Percentiles rank a stretch among this genome's conserved stretches.
phyloP scores from a whole-genome alignment of 2,797 vertebrate species.

The Gorsachius magnificus region DNA sequence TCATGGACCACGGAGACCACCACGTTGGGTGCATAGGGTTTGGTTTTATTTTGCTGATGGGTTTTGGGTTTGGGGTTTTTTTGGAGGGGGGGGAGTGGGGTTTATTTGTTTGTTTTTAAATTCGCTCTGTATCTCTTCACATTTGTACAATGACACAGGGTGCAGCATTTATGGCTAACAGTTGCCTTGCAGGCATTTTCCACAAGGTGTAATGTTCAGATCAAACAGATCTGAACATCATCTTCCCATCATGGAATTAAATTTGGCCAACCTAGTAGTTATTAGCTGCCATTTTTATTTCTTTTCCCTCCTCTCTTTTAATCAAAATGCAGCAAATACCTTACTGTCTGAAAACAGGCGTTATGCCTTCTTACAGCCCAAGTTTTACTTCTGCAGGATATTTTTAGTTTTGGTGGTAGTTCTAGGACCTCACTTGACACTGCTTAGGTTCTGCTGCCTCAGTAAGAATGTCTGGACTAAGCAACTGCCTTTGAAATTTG shows the following conservation, averaged over 20 bases:
- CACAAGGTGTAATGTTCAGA: not conserved
- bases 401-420: not conserved
- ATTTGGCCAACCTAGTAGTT: not conserved
- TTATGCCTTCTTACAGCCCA: not conserved
- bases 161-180: not conserved
- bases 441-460: not conserved
- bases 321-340: not conserved
- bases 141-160: not conserved
- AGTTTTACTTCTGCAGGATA: not conserved
- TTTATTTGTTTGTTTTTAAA: not conserved
- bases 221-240: not conserved
- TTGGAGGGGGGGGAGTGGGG: rapidly evolving
- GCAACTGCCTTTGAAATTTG: not conserved
- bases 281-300: not conserved
- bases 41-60: not conserved
- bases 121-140: not conserved
- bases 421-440: not conserved
- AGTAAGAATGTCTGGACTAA: not conserved
- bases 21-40: too few species aligned
- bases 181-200: not conserved
- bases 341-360: not conserved
- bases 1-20: not conserved
- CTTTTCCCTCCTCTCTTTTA: not conserved
- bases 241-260: not conserved
- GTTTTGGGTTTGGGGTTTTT: not conserved